Evolutionary conservation across 2,797 vertebrate genomes (phyloP).

Genomic region (Dromococcyx pavoninus): DNA sequence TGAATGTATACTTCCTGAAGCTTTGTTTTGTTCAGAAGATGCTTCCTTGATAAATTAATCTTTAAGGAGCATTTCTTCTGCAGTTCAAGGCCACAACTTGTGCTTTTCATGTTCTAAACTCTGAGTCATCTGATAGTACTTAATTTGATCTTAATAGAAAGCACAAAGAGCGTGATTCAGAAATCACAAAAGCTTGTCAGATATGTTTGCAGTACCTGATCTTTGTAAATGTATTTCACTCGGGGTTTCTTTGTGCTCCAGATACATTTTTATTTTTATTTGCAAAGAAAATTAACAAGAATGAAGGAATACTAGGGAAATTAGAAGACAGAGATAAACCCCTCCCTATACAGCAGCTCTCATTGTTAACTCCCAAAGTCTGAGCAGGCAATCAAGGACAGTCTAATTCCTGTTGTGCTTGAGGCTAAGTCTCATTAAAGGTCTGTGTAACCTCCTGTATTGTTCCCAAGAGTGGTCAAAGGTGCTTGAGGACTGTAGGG

Average conservation of each 20-base stretch:
- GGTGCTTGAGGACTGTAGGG: neutral
- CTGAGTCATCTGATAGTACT: neutral
- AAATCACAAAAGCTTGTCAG: neutral
- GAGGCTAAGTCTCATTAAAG: neutral
- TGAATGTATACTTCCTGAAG: neutral
- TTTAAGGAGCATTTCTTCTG: neutral
- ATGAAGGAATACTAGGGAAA: neutral
- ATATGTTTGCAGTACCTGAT: neutral
- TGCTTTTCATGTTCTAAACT: neutral
- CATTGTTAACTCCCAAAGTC: neutral
- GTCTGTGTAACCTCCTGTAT: neutral
- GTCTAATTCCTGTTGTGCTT: neutral
- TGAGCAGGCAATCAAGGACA: neutral
- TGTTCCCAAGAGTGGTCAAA: neutral
- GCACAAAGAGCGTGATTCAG: neutral
- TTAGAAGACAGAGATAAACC: neutral
- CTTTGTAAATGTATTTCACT: neutral
- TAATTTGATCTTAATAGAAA: neutral
- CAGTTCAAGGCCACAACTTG: neutral
- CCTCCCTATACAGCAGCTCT: neutral
- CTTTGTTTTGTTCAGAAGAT: neutral
- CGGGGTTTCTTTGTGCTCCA: neutral
- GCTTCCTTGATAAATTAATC: neutral
- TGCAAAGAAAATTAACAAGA: neutral
- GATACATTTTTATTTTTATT: neutral